Percentiles rank a stretch among this genome's conserved stretches.
These are phyloP conservation scores for Atta cephalotes DNA, from an alignment of 1,140 invertebrate species.

Conservation along the genomic window DNA sequence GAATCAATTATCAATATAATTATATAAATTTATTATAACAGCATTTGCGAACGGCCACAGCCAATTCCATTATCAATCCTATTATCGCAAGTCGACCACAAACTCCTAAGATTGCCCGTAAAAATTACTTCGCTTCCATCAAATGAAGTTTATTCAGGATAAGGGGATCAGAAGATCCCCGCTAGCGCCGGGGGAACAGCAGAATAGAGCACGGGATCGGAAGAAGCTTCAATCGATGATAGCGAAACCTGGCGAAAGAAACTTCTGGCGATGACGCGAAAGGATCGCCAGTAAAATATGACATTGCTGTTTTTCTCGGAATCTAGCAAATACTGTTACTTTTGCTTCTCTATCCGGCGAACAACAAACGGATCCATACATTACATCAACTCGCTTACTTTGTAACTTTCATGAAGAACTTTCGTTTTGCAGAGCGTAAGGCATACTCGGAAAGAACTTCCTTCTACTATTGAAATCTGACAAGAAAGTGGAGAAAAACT, in stretches of 20 bases:
- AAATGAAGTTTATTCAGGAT: constrained; percentile 47
- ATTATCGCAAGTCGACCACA: constrained; percentile 11
- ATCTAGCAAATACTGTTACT: constrained; percentile 45
- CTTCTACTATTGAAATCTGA: background rate
- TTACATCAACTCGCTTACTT: constrained; percentile 13
- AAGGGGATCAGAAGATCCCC: background rate
- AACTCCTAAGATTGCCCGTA: constrained; percentile 10
- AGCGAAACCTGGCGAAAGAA: constrained; percentile 19
- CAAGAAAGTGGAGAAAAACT: background rate
- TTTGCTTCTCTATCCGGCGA: background rate
- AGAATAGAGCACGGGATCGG: background rate
- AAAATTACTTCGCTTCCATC: constrained; percentile 24
- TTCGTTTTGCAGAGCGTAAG: constrained; percentile 8
- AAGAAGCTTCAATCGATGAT: constrained; percentile 39
- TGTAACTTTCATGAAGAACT: constrained; percentile 29
- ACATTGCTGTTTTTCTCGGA: constrained; percentile 8
- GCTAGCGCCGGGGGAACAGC: background rate
- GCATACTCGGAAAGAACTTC: background rate
- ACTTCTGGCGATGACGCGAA: constrained; percentile 39
- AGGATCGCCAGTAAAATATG: constrained; percentile 54
- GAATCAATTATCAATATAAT: background rate
- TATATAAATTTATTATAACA: constrained; percentile 12
- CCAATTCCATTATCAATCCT: constrained; percentile 21
- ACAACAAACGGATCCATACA: constrained; percentile 35
- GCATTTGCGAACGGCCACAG: background rate